phyloP scores from a whole-genome alignment of 2,113 vertebrate genomes.

The Eublepharis macularius region DNA sequence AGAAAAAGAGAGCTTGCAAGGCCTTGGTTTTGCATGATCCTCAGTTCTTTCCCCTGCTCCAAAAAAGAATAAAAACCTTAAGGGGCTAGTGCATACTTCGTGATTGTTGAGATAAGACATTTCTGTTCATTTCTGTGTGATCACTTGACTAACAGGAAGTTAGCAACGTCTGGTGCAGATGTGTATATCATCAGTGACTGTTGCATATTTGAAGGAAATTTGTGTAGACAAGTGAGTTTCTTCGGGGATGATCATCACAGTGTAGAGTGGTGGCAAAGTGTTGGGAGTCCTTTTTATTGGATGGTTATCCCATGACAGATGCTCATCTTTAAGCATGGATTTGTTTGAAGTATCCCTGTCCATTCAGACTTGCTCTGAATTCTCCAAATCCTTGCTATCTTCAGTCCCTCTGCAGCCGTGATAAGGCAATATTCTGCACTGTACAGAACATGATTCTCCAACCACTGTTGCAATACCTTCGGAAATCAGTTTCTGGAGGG shows the following conservation, averaged over 20 bases:
- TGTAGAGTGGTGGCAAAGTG: neutral
- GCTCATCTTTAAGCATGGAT: neutral
- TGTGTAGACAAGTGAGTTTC: neutral
- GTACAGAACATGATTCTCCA: neutral
- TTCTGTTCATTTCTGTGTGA: neutral
- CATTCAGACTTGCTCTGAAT: neutral
- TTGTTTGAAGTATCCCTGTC: neutral
- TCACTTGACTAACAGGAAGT: neutral
- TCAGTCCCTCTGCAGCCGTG: neutral
- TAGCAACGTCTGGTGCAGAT: neutral
- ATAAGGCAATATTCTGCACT: neutral
- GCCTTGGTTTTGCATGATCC: no score
- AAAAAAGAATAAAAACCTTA: no score
- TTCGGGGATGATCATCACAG: neutral
- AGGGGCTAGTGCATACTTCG: neutral
- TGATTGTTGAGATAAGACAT: neutral
- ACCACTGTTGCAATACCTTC: neutral
- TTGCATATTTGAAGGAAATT: neutral
- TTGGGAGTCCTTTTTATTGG: neutral
- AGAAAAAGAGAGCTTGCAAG: no score
- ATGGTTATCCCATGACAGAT: neutral
- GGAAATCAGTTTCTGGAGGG: neutral
- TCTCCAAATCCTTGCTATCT: neutral
- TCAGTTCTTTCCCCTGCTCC: neutral
- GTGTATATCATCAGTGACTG: neutral